A percentile compares a stretch with the other conserved stretches of the same genome.
These are phyloP conservation scores for Anoplopoma fimbria DNA, from an alignment of 2,113 vertebrate species.

Conservation along the genomic window DNA sequence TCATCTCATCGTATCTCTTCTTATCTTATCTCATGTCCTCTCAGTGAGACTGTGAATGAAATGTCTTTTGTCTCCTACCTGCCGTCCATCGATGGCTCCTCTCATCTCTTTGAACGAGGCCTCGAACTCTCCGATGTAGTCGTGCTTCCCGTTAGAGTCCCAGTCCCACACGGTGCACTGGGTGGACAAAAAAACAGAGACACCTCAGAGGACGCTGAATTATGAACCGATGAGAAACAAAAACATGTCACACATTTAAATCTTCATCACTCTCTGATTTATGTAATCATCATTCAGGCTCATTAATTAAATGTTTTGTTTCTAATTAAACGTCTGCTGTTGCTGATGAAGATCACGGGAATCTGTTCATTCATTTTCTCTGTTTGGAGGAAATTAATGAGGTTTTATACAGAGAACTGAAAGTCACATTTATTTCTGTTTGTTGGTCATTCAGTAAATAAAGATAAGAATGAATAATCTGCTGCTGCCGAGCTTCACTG, in stretches of 20 bases:
- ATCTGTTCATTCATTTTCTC: background rate
- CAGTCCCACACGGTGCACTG: slow-evolving; percentile 91
- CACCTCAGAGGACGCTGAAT: background rate
- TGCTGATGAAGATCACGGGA: background rate
- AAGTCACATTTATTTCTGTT: background rate
- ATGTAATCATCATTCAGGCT: background rate
- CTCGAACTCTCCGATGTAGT: slow-evolving; percentile 97
- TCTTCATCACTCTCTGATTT: background rate
- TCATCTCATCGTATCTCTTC: background rate
- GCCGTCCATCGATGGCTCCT: slow-evolving; percentile 94
- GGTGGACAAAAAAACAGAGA: background rate
- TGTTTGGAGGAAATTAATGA: background rate
- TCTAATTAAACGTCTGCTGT: background rate
- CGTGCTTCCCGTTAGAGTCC: slow-evolving; percentile 98
- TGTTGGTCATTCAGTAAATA: background rate
- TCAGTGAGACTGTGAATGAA: background rate
- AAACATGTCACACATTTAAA: background rate
- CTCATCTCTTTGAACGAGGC: slow-evolving; percentile 96
- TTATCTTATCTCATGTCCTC: background rate
- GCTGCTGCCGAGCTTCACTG: no score
- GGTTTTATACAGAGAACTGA: background rate
- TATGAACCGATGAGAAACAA: background rate
- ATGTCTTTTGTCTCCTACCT: slow-evolving; percentile 80
- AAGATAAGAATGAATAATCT: no score
- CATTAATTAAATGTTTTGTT: background rate